phyloP scores from a whole-genome alignment of 2,113 vertebrate genomes.

The Ageneiosus marmoratus region DNA sequence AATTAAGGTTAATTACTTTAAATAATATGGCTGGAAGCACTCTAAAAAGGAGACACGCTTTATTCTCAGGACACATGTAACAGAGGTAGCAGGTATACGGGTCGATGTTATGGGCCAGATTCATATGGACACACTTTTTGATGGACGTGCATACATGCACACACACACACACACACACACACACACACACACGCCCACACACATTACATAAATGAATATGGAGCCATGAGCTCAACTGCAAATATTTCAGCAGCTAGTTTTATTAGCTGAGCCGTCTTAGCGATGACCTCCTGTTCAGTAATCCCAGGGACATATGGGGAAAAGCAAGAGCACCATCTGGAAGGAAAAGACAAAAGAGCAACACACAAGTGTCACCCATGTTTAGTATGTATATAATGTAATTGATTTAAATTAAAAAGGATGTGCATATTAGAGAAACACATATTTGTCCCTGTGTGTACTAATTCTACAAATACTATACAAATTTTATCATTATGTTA shows the following conservation, averaged over 20 bases:
- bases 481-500: background rate
- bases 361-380: slow-evolving; percentile 25
- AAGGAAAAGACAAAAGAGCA: slow-evolving; percentile 37
- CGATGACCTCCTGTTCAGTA: slow-evolving; percentile 48
- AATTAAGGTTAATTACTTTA: slow-evolving; percentile 99
- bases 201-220: slow-evolving; percentile 38
- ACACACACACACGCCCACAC: slow-evolving; percentile 1
- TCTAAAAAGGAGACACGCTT: slow-evolving; percentile 81
- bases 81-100: slow-evolving; percentile 77
- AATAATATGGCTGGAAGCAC: slow-evolving; percentile 92
- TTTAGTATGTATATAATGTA: slow-evolving; percentile 2
- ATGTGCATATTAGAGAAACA: background rate
- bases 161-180: background rate
- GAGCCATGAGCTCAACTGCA: slow-evolving; percentile 45
- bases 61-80: slow-evolving; percentile 84
- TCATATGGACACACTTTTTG: slow-evolving; percentile 39
- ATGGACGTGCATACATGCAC: slow-evolving; percentile 16
- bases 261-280: slow-evolving; percentile 46
- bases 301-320: slow-evolving; percentile 38
- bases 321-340: slow-evolving; percentile 44
- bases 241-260: slow-evolving; percentile 49
- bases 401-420: background rate
- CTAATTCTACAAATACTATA: background rate
- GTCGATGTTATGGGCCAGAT: slow-evolving; percentile 53
- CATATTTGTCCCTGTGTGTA: background rate